Evolutionary conservation across 2,888 invertebrate genomes (phyloP).

Genomic region (Callyntrura guangdongensis): DNA sequence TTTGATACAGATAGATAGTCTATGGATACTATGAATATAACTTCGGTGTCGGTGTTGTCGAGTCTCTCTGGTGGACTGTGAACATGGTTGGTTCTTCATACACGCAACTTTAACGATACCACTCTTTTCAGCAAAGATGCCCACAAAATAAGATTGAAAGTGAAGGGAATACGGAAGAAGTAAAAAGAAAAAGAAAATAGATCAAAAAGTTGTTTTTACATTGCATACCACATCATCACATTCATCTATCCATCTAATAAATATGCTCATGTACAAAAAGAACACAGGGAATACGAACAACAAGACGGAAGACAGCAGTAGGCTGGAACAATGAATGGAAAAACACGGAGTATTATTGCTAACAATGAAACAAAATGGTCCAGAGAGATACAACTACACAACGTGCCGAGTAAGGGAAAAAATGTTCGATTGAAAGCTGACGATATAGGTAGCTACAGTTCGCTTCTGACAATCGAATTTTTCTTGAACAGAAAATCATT

Average conservation of each 20-base stretch:
- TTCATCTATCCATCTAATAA: constrained; percentile 23
- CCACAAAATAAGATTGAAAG: constrained; percentile 17
- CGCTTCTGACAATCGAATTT: too few species aligned
- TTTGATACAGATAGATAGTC: neutral
- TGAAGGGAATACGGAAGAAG: constrained; percentile 48
- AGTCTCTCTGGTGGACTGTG: neutral
- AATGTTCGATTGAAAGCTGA: too few species aligned
- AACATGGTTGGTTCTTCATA: neutral
- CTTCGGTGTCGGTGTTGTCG: neutral
- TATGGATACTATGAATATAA: neutral
- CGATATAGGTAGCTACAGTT: too few species aligned
- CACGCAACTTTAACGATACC: constrained; percentile 21
- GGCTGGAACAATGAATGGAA: neutral
- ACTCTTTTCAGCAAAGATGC: neutral
- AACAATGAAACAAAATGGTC: neutral
- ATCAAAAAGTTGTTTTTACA: constrained; percentile 63
- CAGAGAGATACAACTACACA: neutral
- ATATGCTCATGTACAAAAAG: neutral
- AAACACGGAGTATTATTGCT: neutral
- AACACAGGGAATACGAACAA: neutral
- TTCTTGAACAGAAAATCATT: too few species aligned
- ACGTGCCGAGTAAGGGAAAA: neutral
- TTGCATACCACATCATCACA: constrained; percentile 21
- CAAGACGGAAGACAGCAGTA: neutral
- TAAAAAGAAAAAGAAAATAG: constrained; percentile 59